Evolutionary conservation across 2,113 vertebrate genomes (phyloP).

Genomic region (Malurus melanocephalus): DNA sequence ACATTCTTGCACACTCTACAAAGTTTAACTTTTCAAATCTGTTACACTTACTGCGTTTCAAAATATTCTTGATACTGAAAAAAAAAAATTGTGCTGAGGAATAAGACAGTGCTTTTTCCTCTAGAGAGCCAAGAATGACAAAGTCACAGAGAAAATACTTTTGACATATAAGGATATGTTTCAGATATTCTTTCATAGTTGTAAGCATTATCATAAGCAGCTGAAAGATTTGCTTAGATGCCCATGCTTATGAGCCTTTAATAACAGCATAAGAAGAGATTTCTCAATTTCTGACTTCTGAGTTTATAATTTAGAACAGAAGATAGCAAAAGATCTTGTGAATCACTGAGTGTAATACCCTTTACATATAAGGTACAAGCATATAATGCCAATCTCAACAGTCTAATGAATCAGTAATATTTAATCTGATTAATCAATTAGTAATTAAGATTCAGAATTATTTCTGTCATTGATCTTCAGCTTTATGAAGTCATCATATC

Average conservation of each 20-base stretch:
- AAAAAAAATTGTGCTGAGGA: neutral
- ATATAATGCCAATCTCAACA: neutral
- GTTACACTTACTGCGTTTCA: neutral
- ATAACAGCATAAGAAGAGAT: neutral
- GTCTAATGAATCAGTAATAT: neutral
- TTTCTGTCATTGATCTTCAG: neutral
- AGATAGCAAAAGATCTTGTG: neutral
- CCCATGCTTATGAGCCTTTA: neutral
- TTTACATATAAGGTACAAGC: accelerated
- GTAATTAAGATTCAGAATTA: neutral
- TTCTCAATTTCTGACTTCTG: neutral
- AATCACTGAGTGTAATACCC: neutral
- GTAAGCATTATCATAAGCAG: constrained; percentile 19
- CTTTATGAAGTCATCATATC: neutral
- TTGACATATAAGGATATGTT: constrained; percentile 41
- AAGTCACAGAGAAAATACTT: constrained; percentile 40
- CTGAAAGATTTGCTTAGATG: constrained; percentile 17
- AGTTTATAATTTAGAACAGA: neutral
- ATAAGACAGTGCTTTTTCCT: neutral
- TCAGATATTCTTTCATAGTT: neutral
- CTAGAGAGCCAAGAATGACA: constrained; percentile 34
- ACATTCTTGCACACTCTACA: neutral
- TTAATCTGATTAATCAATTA: neutral
- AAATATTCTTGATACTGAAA: constrained; percentile 10
- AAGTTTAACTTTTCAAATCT: neutral